These are phyloP conservation scores for Neodiprion virginianus DNA, from an alignment of 1,140 invertebrate species.

Conservation along the genomic window DNA sequence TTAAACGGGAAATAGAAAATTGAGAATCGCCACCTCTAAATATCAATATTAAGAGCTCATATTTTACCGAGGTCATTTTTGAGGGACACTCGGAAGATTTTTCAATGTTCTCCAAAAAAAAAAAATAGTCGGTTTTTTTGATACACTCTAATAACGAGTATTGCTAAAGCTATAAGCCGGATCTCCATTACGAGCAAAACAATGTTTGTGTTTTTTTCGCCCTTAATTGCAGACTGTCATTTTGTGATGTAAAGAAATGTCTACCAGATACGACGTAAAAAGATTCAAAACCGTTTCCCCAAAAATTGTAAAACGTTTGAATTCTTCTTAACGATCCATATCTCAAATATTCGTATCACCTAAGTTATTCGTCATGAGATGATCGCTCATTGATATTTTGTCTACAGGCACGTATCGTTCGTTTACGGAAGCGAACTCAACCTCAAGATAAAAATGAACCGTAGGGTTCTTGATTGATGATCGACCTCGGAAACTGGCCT, in stretches of 20 bases:
- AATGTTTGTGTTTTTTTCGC: too few species aligned
- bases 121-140: too few species aligned
- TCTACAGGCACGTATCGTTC: not conserved
- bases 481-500: not conserved
- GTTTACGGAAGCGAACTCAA: not conserved
- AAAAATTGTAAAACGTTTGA: not conserved
- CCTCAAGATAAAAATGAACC: not conserved
- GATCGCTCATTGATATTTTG: not conserved
- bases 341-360: not conserved
- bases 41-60: too few species aligned
- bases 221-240: not conserved
- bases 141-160: too few species aligned
- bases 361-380: not conserved
- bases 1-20: too few species aligned
- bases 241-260: not conserved
- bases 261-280: not conserved
- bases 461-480: not conserved
- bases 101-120: too few species aligned
- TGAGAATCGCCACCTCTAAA: too few species aligned
- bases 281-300: not conserved
- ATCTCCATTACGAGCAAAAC: too few species aligned
- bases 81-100: too few species aligned
- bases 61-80: too few species aligned
- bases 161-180: too few species aligned
- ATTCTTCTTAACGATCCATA: not conserved